These are phyloP conservation scores for Eubasilissa regina DNA, from an alignment of 1,140 invertebrate species.

Conservation along the genomic window DNA sequence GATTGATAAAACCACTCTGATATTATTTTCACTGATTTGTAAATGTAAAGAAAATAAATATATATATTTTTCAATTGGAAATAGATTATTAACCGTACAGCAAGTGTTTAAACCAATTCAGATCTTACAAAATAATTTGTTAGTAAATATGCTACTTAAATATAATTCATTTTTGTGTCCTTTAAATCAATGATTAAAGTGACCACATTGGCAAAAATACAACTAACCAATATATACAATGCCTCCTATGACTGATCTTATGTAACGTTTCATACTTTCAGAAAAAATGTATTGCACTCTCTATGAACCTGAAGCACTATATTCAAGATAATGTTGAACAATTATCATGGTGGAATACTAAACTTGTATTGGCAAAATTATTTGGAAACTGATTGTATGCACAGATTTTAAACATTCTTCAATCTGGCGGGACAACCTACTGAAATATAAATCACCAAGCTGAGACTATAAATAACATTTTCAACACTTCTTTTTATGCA, in stretches of 20 bases:
- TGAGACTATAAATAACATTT: too few species aligned
- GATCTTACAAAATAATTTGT: slow-evolving; percentile 38
- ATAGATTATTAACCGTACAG: slow-evolving; percentile 15
- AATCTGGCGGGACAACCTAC: too few species aligned
- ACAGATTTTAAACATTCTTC: too few species aligned
- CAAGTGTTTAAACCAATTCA: slow-evolving; percentile 18
- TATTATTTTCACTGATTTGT: not conserved
- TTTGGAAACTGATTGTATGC: too few species aligned
- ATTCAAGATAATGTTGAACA: not conserved
- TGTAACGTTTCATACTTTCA: slow-evolving; percentile 53
- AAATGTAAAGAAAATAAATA: slow-evolving; percentile 3
- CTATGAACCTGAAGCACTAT: slow-evolving; percentile 33
- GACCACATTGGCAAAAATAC: slow-evolving; percentile 42
- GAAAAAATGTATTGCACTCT: slow-evolving; percentile 56
- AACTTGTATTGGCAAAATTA: too few species aligned
- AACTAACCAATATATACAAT: slow-evolving; percentile 51
- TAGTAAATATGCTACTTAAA: slow-evolving; percentile 38
- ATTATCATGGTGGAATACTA: too few species aligned
- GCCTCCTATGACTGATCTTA: slow-evolving; percentile 37
- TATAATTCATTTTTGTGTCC: slow-evolving; percentile 1
- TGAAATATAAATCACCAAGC: too few species aligned
- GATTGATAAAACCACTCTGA: not conserved
- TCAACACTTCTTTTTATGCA: too few species aligned
- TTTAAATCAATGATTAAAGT: slow-evolving; percentile 18
- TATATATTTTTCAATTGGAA: slow-evolving; percentile 7